These are phyloP conservation scores for Urocyon cinereoargenteus DNA, from an alignment of 2,797 vertebrate genomes.

Conservation along the genomic window DNA sequence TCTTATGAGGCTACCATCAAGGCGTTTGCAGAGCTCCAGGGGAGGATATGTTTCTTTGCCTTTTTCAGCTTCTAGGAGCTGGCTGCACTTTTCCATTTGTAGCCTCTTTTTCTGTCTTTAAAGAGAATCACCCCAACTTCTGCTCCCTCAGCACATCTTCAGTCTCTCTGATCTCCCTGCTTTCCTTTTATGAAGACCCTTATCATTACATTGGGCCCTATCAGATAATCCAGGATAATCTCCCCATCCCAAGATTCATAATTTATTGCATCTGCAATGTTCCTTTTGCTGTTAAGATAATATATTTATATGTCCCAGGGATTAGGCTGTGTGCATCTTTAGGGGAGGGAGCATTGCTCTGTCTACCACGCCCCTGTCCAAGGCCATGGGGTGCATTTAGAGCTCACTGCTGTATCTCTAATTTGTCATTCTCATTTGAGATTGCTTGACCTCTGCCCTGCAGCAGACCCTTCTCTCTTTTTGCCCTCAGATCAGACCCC, in stretches of 20 bases:
- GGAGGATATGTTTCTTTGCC: background rate
- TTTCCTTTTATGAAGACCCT: background rate
- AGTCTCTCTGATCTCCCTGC: background rate
- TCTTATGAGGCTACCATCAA: background rate
- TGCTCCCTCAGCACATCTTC: background rate
- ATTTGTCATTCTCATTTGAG: background rate
- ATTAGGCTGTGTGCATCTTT: background rate
- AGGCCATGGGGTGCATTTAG: background rate
- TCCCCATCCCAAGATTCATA: background rate
- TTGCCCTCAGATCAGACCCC: background rate
- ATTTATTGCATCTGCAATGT: background rate
- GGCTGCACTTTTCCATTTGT: background rate
- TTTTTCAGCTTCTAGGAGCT: background rate
- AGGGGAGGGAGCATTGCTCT: background rate
- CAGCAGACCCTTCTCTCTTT: background rate
- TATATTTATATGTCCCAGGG: background rate
- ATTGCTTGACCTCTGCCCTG: background rate
- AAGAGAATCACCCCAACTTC: background rate
- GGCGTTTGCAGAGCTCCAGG: fast-evolving
- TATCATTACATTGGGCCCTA: background rate
- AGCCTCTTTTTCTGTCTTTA: background rate
- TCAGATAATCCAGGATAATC: background rate
- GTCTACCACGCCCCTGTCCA: background rate
- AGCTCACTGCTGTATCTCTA: background rate
- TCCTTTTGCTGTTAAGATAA: background rate